Conservation (phyloP, 1,140 invertebrate genomes). For the Monomorium pharaonis region DNA sequence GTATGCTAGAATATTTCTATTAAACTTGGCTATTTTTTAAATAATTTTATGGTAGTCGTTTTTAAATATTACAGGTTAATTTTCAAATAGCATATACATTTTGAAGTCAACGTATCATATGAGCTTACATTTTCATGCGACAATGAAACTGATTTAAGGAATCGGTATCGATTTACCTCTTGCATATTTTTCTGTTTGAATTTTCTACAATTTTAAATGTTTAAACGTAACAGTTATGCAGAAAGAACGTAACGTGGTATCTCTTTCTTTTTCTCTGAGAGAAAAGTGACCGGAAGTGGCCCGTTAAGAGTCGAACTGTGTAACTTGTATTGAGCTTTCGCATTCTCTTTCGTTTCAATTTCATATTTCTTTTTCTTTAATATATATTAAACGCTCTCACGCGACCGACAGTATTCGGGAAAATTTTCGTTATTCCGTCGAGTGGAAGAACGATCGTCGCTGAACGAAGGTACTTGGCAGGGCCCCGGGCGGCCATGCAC, state of each 20-base stretch:
- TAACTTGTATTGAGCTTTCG: background rate
- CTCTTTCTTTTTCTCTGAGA: background rate
- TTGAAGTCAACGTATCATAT: background rate
- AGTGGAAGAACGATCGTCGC: slow-evolving; percentile 51
- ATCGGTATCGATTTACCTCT: background rate
- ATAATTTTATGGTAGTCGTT: background rate
- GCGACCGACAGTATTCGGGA: slow-evolving; percentile 32
- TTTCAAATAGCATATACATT: background rate
- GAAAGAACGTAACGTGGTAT: background rate
- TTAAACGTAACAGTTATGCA: background rate
- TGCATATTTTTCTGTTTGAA: background rate
- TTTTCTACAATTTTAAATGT: slow-evolving; percentile 2
- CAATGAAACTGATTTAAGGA: background rate
- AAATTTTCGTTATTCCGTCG: slow-evolving; percentile 58
- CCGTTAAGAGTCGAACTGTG: slow-evolving; percentile 27
- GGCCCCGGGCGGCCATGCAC: slow-evolving; percentile 64
- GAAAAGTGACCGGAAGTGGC: background rate
- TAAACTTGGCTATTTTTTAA: background rate
- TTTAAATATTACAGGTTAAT: background rate
- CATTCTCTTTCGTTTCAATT: background rate
- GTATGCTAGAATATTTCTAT: slow-evolving; percentile 10
- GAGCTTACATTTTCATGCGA: background rate
- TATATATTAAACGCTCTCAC: slow-evolving; percentile 42
- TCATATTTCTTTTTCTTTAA: slow-evolving; percentile 48
- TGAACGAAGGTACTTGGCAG: slow-evolving; percentile 25